phyloP scores from a whole-genome alignment of 2,113 vertebrate genomes.

The Lasiurus borealis region DNA sequence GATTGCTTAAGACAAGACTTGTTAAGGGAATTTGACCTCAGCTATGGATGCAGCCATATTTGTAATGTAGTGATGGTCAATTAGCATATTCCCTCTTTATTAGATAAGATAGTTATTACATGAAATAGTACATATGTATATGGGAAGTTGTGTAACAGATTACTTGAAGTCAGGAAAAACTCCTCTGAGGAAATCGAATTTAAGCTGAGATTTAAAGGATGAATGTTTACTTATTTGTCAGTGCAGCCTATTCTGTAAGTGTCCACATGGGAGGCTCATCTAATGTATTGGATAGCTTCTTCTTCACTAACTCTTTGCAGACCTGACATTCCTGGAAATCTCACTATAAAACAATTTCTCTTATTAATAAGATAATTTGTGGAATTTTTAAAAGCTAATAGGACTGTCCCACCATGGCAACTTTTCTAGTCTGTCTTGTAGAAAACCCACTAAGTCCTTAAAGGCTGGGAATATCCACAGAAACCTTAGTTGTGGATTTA shows the following conservation, averaged over 20 bases:
- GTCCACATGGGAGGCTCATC: neutral
- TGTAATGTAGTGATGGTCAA: too few relatives aligned
- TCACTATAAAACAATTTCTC: neutral
- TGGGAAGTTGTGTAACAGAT: neutral
- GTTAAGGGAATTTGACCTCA: too few relatives aligned
- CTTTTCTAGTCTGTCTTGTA: slow-evolving; percentile 13
- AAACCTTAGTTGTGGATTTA: slow-evolving; percentile 17
- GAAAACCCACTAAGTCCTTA: neutral
- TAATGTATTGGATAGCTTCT: neutral
- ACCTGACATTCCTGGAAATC: neutral
- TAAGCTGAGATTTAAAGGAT: slow-evolving; percentile 32
- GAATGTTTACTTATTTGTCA: neutral
- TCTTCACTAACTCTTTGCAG: slow-evolving; percentile 20
- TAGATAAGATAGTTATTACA: neutral
- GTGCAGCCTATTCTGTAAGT: neutral
- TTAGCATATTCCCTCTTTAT: too few relatives aligned
- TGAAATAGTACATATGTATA: neutral
- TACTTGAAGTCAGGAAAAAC: slow-evolving; percentile 26
- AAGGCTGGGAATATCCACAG: neutral
- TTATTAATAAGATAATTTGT: neutral
- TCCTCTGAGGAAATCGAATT: slow-evolving; percentile 38
- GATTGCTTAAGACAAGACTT: too few relatives aligned
- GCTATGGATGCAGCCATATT: too few relatives aligned
- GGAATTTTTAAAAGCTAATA: neutral
- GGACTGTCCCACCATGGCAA: neutral